Percentiles rank a stretch among this genome's conserved stretches.
Conservation (phyloP, 2,113 vertebrate genomes). For the Pogonocichla stellata region DNA sequence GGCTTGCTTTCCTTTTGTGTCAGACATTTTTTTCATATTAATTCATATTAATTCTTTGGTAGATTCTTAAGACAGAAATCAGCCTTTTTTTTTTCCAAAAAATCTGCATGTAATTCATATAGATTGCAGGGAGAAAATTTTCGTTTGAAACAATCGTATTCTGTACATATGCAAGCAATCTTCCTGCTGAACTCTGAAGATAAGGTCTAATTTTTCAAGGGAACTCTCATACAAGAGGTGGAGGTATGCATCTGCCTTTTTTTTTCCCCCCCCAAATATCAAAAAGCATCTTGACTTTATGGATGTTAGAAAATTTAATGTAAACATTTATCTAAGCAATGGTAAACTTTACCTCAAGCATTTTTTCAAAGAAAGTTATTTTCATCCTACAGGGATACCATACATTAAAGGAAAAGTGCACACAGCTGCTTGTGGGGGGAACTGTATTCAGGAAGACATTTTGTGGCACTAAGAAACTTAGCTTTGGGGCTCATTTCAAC, state of each 20-base stretch:
- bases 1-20: not conserved
- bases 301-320: not conserved
- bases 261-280: not conserved
- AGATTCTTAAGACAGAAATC: not conserved
- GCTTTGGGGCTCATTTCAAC: not conserved
- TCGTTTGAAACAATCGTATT: not conserved
- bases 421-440: not conserved
- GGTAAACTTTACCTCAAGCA: not conserved
- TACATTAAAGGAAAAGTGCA: not conserved
- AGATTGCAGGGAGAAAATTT: not conserved
- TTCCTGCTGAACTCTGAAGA: not conserved
- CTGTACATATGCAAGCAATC: not conserved
- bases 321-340: conserved; percentile 1
- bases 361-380: not conserved
- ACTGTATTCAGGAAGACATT: not conserved
- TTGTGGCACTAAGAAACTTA: not conserved
- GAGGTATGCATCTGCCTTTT: not conserved
- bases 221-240: not conserved
- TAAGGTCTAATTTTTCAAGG: not conserved
- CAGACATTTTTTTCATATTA: not conserved
- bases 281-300: not conserved
- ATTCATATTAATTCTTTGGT: not conserved
- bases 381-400: not conserved
- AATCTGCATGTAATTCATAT: not conserved
- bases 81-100: not conserved